Evolutionary conservation across 1,140 invertebrate genomes (phyloP), one percentile per base, ranked within the genome.

Genomic region (Bombyx mandarina): DNA sequence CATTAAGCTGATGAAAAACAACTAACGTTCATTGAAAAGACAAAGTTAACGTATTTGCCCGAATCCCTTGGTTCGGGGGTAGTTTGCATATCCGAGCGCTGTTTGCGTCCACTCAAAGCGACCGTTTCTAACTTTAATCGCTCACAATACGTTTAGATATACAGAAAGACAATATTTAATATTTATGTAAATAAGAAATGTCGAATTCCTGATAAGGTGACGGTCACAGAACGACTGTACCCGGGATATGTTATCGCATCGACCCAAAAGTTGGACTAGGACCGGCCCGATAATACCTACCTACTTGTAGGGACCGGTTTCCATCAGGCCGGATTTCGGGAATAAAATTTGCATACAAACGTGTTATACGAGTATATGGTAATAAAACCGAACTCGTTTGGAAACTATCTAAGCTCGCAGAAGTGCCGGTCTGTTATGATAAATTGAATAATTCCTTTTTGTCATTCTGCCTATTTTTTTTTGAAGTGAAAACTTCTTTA

Each of bases 261-360:
- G 75, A 79, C 77, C 79, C 79, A 79, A 82, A 82, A 80, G 70
- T 82, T 79, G 50, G 65, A 56, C 7, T 45, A 47, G 58, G 57
- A 55, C 54, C 43, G 49, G 58, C 48, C 73, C 62, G 75, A 82
- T 79, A 82, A 73, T 75, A 58, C 63, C 54, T 59, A 58, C 63
- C 51, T 61, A 75, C 69, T 76, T 70, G 12, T 51, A 62, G 63
- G 73, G 75, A 69, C 69, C 76, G 69, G 68, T 77, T 77, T 79
- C 77, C 76, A 79, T 80, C 74, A 77, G 71, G 67, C 56, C 64
- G 71, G 77, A 79, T 79, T 82, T 77, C 56, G 66, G 65, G 73
- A 73, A 80, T 79, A 74, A 79, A 80, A 82, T 82, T 82, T 74
- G 73, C 79, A 82, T 82, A 79, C 69, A 75, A 80, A 80, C 77